These are phyloP conservation scores for Spea hammondii DNA, from an alignment of 2,797 vertebrate genomes.

Conservation along the genomic window DNA sequence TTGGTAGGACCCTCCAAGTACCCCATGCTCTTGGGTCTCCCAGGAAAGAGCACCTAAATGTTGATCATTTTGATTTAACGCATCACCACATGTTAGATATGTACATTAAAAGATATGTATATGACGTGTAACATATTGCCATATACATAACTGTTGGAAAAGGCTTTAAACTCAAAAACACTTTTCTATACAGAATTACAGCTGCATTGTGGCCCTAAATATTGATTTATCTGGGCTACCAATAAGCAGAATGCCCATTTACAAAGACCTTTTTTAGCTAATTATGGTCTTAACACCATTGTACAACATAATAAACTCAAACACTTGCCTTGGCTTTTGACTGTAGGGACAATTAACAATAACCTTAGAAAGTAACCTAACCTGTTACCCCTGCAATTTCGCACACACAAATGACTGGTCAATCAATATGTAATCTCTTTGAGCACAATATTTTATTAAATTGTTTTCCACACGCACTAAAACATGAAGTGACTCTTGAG, in stretches of 20 bases:
- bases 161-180: too few relatives aligned
- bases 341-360: constrained; percentile 12
- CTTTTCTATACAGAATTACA: too few relatives aligned
- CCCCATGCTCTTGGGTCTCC: too few relatives aligned
- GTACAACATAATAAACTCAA: background rate
- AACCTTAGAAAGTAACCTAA: constrained; percentile 18
- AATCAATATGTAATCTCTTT: constrained; percentile 40
- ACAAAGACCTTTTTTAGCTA: background rate
- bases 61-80: too few relatives aligned
- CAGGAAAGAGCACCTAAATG: too few relatives aligned
- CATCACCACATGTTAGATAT: too few relatives aligned
- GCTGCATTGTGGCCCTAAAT: too few relatives aligned
- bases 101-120: too few relatives aligned
- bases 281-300: background rate
- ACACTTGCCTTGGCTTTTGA: background rate
- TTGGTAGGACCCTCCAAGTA: too few relatives aligned
- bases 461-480: constrained; percentile 21
- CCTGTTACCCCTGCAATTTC: constrained; percentile 16
- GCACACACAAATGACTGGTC: background rate
- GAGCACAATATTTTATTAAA: constrained; percentile 24
- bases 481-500: constrained; percentile 19
- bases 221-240: too few relatives aligned
- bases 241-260: background rate
- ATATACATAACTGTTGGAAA: too few relatives aligned
- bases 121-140: too few relatives aligned